These are phyloP conservation scores for Cetoscarus ocellatus DNA, from an alignment of 2,797 vertebrate species.

Conservation along the genomic window DNA sequence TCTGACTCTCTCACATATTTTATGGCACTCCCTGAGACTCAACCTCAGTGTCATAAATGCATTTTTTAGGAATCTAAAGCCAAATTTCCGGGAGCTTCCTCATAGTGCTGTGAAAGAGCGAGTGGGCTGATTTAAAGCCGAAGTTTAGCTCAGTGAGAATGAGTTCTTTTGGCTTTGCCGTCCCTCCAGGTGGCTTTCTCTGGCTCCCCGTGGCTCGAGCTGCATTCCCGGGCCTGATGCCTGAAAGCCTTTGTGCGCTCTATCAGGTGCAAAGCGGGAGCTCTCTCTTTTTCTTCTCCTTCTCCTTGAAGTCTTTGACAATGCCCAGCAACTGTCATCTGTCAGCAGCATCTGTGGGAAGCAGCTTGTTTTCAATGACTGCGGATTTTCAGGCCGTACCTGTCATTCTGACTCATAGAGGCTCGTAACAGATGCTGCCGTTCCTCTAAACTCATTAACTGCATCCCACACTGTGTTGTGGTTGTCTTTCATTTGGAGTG, in stretches of 20 bases:
- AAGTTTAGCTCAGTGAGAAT: slow-evolving; percentile 25
- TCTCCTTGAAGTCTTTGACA: slow-evolving; percentile 63
- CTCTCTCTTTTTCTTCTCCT: slow-evolving; percentile 47
- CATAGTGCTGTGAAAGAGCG: slow-evolving; percentile 12
- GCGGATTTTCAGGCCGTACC: slow-evolving; percentile 71
- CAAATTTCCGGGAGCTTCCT: slow-evolving; percentile 1
- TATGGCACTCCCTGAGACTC: not conserved
- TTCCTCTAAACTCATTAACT: slow-evolving; percentile 74
- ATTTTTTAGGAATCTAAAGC: not conserved
- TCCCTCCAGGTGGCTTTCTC: slow-evolving; percentile 56
- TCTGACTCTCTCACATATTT: too few relatives aligned
- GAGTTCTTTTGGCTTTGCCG: slow-evolving; percentile 23
- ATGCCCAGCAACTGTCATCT: slow-evolving; percentile 80
- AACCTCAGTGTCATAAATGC: not conserved
- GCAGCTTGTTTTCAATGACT: slow-evolving; percentile 76
- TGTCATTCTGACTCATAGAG: slow-evolving; percentile 68
- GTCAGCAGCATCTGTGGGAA: slow-evolving; percentile 81
- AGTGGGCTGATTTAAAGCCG: slow-evolving; percentile 22
- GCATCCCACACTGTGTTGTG: slow-evolving; percentile 46
- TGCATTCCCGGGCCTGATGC: slow-evolving; percentile 54
- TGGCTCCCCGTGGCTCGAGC: slow-evolving; percentile 34
- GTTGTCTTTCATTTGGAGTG: slow-evolving; percentile 64
- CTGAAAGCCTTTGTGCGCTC: slow-evolving; percentile 47
- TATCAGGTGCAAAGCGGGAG: slow-evolving; percentile 53
- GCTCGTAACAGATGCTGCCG: slow-evolving; percentile 65